Evolutionary conservation across 1,140 invertebrate genomes (phyloP), one percentile per base, ranked within the genome.

Genomic region (Pogonognathellus flavescens): DNA sequence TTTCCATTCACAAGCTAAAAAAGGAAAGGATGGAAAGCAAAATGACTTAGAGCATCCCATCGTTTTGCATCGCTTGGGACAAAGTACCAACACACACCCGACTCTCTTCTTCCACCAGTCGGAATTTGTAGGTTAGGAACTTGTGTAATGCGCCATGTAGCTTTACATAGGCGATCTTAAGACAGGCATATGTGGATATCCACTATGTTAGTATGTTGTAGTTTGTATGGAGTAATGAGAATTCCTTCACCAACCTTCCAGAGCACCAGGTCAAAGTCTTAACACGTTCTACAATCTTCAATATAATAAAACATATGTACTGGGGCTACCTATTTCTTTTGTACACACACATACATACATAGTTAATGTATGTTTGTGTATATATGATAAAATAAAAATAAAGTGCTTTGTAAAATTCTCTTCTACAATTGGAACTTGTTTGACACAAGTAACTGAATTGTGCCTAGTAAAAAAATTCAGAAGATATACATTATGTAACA

Each of bases 251-350:
- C 41, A 50, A 31, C 22, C 20, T 20, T 25, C 22, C 14, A 50
- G 41, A n/a, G 70, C 70, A 76, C 70, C 70, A 18, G 70, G 70
- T 76, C 70, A 76, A 76, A 76, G 22, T 76, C 70, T 76, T 76
- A 76, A 50, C 70, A 76, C 41, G 66, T 31, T n/a, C 1, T 14
- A 70, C 25, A 76, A 76, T 76, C 70, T 25, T 31, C 70, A 50
- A 14, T 31, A 16, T 76, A 49, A 76, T 76, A 76, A 76, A 76
- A 76, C 16, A 76, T 76, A 49, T 14, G 31, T 10, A 18, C 41
- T 9, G 20, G 31, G n/a, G 20, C 60, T 18, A 13, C n/a, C 10
- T 60, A 60, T 41, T 6, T 41, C 31, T 41, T 41, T 41, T 41
- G 22, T 41, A 50, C 70, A 76, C 49, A 49, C 41, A 76, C 49